phyloP scores from a whole-genome alignment of 35 echinoderm and acorn worm species.

The Anneissia japonica region DNA sequence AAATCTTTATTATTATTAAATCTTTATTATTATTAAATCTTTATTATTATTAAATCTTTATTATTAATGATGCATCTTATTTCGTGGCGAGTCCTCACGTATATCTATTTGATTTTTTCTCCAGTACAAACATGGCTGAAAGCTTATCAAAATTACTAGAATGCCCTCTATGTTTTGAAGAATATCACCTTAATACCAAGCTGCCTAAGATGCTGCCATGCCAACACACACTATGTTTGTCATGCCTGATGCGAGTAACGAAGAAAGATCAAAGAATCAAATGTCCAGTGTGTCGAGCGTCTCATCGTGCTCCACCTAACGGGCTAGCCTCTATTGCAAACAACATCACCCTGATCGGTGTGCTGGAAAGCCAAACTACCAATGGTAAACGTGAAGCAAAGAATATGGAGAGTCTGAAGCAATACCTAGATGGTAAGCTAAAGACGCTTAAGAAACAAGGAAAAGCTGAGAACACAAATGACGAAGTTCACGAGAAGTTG shows the following conservation, averaged over 20 bases:
- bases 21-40: too few relatives aligned
- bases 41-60: too few relatives aligned
- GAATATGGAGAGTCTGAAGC: neutral
- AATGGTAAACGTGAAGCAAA: neutral
- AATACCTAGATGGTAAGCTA: neutral
- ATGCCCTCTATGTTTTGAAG: neutral
- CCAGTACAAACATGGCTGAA: neutral
- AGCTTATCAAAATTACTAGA: neutral
- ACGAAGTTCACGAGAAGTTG: neutral
- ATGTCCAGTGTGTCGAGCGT: neutral
- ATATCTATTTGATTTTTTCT: too few relatives aligned
- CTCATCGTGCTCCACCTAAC: neutral
- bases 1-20: too few relatives aligned
- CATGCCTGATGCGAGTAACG: neutral
- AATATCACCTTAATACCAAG: neutral
- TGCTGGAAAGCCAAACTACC: neutral
- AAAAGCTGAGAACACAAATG: neutral
- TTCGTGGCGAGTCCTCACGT: too few relatives aligned
- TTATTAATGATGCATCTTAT: too few relatives aligned
- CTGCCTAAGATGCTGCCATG: neutral
- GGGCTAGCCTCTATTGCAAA: neutral
- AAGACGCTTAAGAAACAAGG: neutral
- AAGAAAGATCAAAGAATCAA: neutral
- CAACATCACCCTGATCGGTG: neutral
- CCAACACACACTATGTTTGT: neutral